A percentile compares a stretch with the other conserved stretches of the same genome.
These are phyloP conservation scores for Drosophila biarmipes DNA, from an alignment of 1,140 invertebrate species.

Conservation along the genomic window DNA sequence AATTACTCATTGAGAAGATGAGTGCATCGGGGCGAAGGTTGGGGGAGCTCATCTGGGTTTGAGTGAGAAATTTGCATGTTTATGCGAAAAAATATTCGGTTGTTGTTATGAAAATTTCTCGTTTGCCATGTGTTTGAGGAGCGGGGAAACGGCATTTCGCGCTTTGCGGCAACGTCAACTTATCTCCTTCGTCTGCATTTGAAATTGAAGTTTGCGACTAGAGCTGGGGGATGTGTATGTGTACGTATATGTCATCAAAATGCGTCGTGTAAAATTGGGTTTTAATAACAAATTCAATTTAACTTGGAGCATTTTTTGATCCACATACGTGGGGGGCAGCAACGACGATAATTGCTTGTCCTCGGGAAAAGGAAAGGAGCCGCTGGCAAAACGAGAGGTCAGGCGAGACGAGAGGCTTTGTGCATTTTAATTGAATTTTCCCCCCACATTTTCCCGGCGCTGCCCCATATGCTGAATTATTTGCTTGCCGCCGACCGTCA, in stretches of 20 bases:
- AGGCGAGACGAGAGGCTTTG: constrained; percentile 70
- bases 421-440: constrained; percentile 79
- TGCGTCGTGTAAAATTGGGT: constrained; percentile 57
- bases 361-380: constrained; percentile 3
- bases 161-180: constrained; percentile 29
- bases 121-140: constrained; percentile 27
- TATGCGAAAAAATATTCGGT: constrained; percentile 73
- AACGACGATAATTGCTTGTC: constrained; percentile 53
- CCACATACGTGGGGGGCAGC: constrained; percentile 50
- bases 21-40: constrained; percentile 41
- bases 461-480: constrained; percentile 11
- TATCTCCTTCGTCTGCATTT: constrained; percentile 28
- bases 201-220: constrained; percentile 27
- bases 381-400: constrained; percentile 5
- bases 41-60: neutral
- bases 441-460: constrained; percentile 18
- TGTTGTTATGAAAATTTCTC: constrained; percentile 58
- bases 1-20: constrained; percentile 69
- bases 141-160: constrained; percentile 29
- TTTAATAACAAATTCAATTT: constrained; percentile 80
- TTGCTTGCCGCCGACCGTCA: constrained; percentile 30
- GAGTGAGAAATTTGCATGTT: constrained; percentile 75
- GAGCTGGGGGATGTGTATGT: neutral
- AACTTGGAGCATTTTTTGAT: constrained; percentile 69
- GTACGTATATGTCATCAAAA: constrained; percentile 26